A percentile compares a stretch with the other conserved stretches of the same genome.
phyloP scores from a whole-genome alignment of 2,888 invertebrate genomes.

The Lottia scabra region DNA sequence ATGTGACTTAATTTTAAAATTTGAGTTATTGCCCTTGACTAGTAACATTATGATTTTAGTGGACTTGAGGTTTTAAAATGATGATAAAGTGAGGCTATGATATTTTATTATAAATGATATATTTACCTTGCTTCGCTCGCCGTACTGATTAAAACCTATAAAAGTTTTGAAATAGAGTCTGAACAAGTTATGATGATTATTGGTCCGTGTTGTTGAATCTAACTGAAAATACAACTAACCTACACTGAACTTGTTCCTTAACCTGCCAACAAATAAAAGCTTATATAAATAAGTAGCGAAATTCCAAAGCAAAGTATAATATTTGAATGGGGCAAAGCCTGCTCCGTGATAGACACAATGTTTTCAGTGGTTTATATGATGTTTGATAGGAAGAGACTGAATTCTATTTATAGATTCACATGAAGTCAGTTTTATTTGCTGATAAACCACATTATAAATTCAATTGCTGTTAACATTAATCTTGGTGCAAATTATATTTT shows the following conservation, averaged over 20 bases:
- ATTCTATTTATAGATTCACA: background rate
- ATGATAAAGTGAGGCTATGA: background rate
- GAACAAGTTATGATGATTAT: background rate
- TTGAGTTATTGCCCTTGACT: background rate
- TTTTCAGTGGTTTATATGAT: background rate
- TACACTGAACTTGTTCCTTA: background rate
- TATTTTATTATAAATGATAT: background rate
- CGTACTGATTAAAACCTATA: too few relatives aligned
- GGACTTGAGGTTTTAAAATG: background rate
- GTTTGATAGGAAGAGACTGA: conserved; percentile 6
- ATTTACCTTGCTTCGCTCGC: too few relatives aligned
- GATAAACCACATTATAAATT: background rate
- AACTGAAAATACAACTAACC: background rate
- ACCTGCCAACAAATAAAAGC: too few relatives aligned
- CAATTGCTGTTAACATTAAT: too few relatives aligned
- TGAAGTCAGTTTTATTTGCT: background rate
- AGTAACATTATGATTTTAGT: too few relatives aligned
- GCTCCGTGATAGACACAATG: too few relatives aligned
- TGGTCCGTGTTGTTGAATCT: conserved; percentile 3
- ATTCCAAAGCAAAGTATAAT: too few relatives aligned
- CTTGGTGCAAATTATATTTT: too few relatives aligned
- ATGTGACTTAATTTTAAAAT: background rate
- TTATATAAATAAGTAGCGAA: too few relatives aligned
- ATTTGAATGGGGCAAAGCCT: too few relatives aligned
- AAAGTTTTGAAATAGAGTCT: too few relatives aligned